Percentiles rank a stretch among this genome's conserved stretches.
Evolutionary conservation across 2,888 invertebrate species (phyloP).

Genomic region (Melieria omissa): DNA sequence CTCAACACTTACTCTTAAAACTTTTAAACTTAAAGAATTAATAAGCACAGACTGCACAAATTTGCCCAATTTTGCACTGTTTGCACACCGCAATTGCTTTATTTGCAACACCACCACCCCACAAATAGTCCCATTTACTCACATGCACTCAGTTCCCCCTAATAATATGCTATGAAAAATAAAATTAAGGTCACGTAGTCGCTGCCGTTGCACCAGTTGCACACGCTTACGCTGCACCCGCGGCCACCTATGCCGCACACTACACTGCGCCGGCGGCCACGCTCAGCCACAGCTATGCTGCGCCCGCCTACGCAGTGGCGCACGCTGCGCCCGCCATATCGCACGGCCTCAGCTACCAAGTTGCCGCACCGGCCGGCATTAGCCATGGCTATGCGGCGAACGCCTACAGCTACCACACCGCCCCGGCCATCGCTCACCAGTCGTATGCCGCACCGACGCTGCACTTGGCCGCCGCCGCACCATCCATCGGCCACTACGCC

Average conservation of each 20-base stretch:
- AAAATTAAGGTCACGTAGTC: slow-evolving; percentile 51
- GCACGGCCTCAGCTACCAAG: slow-evolving; percentile 39
- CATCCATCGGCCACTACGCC: slow-evolving; percentile 33
- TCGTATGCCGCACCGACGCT: slow-evolving; percentile 40
- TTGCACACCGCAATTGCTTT: background rate
- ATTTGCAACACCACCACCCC: background rate
- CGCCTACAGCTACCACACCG: slow-evolving; percentile 36
- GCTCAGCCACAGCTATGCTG: slow-evolving; percentile 43
- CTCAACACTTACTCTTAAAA: slow-evolving; percentile 14
- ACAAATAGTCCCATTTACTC: slow-evolving; percentile 17
- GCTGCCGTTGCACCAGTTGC: slow-evolving; percentile 54
- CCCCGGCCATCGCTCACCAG: slow-evolving; percentile 38
- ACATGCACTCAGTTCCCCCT: slow-evolving; percentile 20
- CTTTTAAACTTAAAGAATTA: slow-evolving; percentile 10
- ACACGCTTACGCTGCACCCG: slow-evolving; percentile 50
- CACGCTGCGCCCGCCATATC: slow-evolving; percentile 53
- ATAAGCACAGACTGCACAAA: slow-evolving; percentile 1
- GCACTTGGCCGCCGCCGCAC: slow-evolving; percentile 43
- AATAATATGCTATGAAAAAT: slow-evolving; percentile 38
- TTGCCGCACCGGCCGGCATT: slow-evolving; percentile 40
- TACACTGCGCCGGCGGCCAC: slow-evolving; percentile 41
- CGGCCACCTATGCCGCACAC: slow-evolving; percentile 43
- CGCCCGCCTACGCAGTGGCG: slow-evolving; percentile 53
- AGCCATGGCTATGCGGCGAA: slow-evolving; percentile 41
- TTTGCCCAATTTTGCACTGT: background rate